These are phyloP conservation scores for Huso huso DNA, from an alignment of 2,797 vertebrate species.

Conservation along the genomic window DNA sequence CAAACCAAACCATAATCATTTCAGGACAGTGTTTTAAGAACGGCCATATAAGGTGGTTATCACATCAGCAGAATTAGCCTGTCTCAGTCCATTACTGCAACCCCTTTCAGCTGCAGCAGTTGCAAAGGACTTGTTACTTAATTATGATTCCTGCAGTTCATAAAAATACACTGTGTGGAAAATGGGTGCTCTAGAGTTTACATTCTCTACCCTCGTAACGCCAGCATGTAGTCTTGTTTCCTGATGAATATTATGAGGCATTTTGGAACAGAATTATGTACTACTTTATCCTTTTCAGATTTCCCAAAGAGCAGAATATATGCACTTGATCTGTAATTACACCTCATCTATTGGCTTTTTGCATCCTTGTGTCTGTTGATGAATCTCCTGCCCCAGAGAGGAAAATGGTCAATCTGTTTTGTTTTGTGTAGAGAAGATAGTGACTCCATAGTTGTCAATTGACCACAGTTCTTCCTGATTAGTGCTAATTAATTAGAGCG, in stretches of 20 bases:
- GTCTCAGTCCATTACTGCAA: background rate
- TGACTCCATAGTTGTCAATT: conserved; percentile 43
- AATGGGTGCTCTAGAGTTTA: background rate
- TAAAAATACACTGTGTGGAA: background rate
- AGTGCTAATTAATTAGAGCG: conserved; percentile 55
- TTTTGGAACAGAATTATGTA: background rate
- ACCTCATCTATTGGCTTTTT: conserved; percentile 33
- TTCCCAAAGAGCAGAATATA: conserved; percentile 35
- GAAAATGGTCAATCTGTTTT: conserved; percentile 47
- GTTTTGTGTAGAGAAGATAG: conserved; percentile 40
- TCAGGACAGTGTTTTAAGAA: background rate
- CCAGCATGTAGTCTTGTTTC: background rate
- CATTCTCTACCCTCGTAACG: background rate
- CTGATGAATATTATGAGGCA: background rate
- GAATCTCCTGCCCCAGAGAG: conserved; percentile 37
- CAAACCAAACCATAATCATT: background rate
- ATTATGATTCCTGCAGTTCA: conserved; percentile 17
- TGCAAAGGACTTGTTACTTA: conserved; percentile 12
- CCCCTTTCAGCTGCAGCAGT: conserved; percentile 13
- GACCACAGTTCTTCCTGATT: conserved; percentile 47
- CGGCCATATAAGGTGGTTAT: conserved; percentile 1
- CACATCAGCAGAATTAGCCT: conserved; percentile 4
- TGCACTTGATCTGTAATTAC: conserved; percentile 40
- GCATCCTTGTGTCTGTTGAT: conserved; percentile 47
- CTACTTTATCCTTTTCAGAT: conserved; percentile 28